Conservation (phyloP, 2,888 invertebrate species). For the Xestia c-nigrum region DNA sequence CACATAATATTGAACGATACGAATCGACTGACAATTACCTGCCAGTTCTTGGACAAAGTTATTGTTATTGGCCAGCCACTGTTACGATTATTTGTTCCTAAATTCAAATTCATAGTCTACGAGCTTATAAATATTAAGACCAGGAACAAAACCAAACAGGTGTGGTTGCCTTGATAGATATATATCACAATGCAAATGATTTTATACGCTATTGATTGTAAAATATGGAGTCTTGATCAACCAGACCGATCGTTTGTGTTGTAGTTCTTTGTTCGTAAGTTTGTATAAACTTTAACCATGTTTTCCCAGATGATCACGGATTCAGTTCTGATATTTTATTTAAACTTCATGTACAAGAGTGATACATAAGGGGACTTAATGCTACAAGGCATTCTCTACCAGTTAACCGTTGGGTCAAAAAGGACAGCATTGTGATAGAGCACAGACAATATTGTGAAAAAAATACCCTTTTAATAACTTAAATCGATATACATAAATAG, state of each 20-base stretch:
- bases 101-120: slow-evolving; percentile 49
- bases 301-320: neutral
- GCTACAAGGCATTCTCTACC: too few species aligned
- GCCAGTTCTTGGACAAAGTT: slow-evolving; percentile 42
- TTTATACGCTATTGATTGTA: slow-evolving; percentile 61
- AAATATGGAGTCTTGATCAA: slow-evolving; percentile 63
- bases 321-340: neutral
- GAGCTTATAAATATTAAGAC: slow-evolving; percentile 53
- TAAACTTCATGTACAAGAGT: too few species aligned
- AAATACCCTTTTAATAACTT: too few species aligned
- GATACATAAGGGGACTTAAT: too few species aligned
- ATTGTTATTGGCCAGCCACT: slow-evolving; percentile 49
- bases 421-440: too few species aligned
- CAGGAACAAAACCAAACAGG: slow-evolving; percentile 58
- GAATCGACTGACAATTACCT: slow-evolving; percentile 15
- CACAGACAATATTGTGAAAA: too few species aligned
- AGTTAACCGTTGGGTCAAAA: too few species aligned
- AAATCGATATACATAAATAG: too few species aligned
- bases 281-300: neutral
- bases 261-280: neutral
- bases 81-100: slow-evolving; percentile 45
- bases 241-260: slow-evolving; percentile 6
- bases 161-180: slow-evolving; percentile 45
- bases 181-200: slow-evolving; percentile 50
- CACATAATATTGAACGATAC: slow-evolving; percentile 41